A percentile compares a stretch with the other conserved stretches of the same genome.
Evolutionary conservation across 1,140 invertebrate species (phyloP).

Genomic region (Mya arenaria): DNA sequence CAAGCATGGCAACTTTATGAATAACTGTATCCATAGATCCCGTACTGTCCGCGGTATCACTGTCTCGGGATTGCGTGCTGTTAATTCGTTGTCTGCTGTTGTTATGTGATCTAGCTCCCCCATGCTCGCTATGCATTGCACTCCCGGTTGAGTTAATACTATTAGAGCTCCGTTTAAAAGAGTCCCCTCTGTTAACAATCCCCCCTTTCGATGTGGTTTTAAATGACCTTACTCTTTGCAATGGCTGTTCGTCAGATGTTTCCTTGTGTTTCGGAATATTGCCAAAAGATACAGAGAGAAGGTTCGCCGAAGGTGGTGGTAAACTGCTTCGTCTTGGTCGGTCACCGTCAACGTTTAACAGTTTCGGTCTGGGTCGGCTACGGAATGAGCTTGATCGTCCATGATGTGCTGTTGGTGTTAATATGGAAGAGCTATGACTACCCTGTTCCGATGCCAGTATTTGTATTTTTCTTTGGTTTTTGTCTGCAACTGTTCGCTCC

Average conservation of each 20-base stretch:
- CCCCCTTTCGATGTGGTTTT: constrained; percentile 92
- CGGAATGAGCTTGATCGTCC: constrained; percentile 69
- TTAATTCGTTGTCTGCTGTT: constrained; percentile 40
- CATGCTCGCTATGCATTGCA: constrained; percentile 17
- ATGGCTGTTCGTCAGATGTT: constrained; percentile 82
- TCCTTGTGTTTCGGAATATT: constrained; percentile 30
- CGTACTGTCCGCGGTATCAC: constrained; percentile 27
- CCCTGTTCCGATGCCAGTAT: no score
- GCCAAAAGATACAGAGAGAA: constrained; percentile 51
- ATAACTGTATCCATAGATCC: constrained; percentile 44
- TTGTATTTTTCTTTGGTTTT: no score
- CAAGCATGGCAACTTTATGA: constrained; percentile 92
- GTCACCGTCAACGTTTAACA: constrained; percentile 57
- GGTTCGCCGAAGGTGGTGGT: constrained; percentile 46
- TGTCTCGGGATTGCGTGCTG: constrained; percentile 36
- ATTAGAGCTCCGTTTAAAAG: constrained; percentile 85
- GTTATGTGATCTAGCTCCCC: constrained; percentile 13
- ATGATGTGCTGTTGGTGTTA: no score
- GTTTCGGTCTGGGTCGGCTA: constrained; percentile 64
- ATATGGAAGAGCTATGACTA: no score
- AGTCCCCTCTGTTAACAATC: constrained; percentile 96
- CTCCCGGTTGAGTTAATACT: constrained; percentile 89
- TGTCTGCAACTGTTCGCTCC: no score
- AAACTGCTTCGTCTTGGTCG: constrained; percentile 63
- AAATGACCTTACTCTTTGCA: constrained; percentile 93